Evolutionary conservation across 2,888 invertebrate species (phyloP).

Genomic region (Drosophila ustulata): DNA sequence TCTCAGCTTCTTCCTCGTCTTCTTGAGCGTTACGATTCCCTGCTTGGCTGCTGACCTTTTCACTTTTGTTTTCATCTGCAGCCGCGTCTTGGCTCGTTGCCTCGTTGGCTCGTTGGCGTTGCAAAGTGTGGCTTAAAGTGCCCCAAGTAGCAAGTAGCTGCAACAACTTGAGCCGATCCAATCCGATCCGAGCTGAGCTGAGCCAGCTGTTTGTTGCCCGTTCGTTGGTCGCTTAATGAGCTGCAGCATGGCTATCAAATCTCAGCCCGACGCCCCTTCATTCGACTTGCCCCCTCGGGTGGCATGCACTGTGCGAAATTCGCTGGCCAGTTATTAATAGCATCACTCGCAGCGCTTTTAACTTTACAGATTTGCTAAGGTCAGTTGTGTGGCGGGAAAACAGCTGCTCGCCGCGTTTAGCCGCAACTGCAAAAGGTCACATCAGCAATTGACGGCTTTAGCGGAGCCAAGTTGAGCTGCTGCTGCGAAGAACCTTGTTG

Average conservation of each 20-base stretch:
- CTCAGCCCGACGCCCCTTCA: constrained; percentile 25
- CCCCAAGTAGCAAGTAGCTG: constrained; percentile 31
- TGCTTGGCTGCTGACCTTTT: constrained; percentile 73
- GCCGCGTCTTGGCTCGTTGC: constrained; percentile 50
- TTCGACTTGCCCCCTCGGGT: neutral
- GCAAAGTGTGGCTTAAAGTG: constrained; percentile 45
- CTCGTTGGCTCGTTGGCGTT: constrained; percentile 42
- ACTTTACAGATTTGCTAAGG: constrained; percentile 60
- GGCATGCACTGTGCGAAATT: constrained; percentile 62
- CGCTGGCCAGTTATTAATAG: constrained; percentile 61
- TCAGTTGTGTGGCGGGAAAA: constrained; percentile 65
- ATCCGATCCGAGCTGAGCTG: neutral
- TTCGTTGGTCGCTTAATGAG: constrained; percentile 73
- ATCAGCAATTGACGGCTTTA: constrained; percentile 58
- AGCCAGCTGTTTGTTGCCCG: constrained; percentile 53
- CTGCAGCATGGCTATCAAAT: constrained; percentile 62
- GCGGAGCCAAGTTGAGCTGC: constrained; percentile 21
- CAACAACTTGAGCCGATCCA: constrained; percentile 5
- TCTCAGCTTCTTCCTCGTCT: constrained; percentile 11
- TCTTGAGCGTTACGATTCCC: constrained; percentile 44
- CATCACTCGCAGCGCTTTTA: constrained; percentile 48
- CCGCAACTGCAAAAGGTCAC: constrained; percentile 63
- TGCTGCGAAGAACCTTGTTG: constrained; percentile 68
- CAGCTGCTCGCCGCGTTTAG: constrained; percentile 42
- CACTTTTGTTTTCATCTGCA: constrained; percentile 76